Percentiles rank a stretch among this genome's conserved stretches.
Conservation (phyloP, 2,888 invertebrate species). For the Itoplectis maculator region DNA sequence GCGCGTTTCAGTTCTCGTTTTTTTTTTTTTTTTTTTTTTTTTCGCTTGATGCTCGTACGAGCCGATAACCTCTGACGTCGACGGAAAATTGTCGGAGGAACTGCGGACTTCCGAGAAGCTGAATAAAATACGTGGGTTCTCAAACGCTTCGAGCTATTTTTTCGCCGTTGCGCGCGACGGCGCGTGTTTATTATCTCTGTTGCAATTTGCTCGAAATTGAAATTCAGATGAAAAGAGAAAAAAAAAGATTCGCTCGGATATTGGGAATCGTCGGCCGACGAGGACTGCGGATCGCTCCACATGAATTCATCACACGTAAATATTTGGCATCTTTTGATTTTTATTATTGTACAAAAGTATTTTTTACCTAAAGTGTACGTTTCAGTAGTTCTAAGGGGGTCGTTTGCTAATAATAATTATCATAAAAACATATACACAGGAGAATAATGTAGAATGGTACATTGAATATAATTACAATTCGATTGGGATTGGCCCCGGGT, state of each 20-base stretch:
- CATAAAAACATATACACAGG: slow-evolving; percentile 72
- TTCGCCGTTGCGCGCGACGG: not conserved
- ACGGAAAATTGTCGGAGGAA: not conserved
- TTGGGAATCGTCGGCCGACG: too few relatives aligned
- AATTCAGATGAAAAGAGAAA: not conserved
- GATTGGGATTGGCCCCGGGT: slow-evolving; percentile 49
- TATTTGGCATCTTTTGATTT: slow-evolving; percentile 79
- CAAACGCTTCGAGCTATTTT: slow-evolving; percentile 31
- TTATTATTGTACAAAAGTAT: slow-evolving; percentile 78
- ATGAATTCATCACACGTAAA: slow-evolving; percentile 43
- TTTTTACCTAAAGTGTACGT: slow-evolving; percentile 66
- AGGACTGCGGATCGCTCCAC: too few relatives aligned
- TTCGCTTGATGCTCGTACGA: slow-evolving; percentile 60
- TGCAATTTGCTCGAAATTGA: not conserved
- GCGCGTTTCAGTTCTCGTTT: slow-evolving; percentile 38
- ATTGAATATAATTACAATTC: slow-evolving; percentile 69
- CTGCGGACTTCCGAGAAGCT: slow-evolving; percentile 55
- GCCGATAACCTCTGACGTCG: slow-evolving; percentile 68
- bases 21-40: too few relatives aligned
- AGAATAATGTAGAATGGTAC: slow-evolving; percentile 73
- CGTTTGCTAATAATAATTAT: slow-evolving; percentile 66
- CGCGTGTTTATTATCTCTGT: not conserved
- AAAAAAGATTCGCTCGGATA: not conserved
- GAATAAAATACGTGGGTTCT: slow-evolving; percentile 40
- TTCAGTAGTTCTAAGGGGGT: slow-evolving; percentile 13